Base-by-base conservation (phyloP, 1,140 invertebrate species). In the Drosophila fuyamai region DNA sequence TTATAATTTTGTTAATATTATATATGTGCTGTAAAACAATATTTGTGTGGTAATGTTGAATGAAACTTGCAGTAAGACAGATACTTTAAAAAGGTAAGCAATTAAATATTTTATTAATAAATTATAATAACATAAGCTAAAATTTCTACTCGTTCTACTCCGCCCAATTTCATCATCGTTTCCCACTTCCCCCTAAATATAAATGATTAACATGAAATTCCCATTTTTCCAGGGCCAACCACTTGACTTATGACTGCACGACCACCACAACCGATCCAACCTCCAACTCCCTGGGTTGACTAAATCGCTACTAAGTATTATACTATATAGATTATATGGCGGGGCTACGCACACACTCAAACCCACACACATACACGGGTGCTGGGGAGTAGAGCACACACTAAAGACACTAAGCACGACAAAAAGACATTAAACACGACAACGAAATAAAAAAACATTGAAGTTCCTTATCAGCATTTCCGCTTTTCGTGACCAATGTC, bases 361-460 rank as follows among this genome's bases (percentile, higher is more conserved):
- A 71, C 66, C 65, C 54, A 75, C 36, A 7, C 29, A 32, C 29
- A 32, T 9, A 61, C 23, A 50, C 18, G 44, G 43, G 41, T 43
- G 53, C 23, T 62, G 32, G 48, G 23, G 18, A 35, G 43, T 18
- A 35, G 38, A 55, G 54, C 48, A 54, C 65, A 61, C 82, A 70
- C 88, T 86, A 90, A 88, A 83, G 90, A 91, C 89, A 91, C 83
- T 91, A 90, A 91, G 85, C 90, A 91, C 90, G 90, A 84, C 84
- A 91, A 91, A 91, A 91, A 88, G 89, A 91, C 90, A 91, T 91
- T 91, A 91, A 91, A 91, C 89, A 91, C 89, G 89, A 89, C 89
- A 91, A 89, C 81, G 89, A 83, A 89, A 91, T 90, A 91, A 84
- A 76, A 70, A 89, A 91, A 91, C 82, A 91, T 90, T 90, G 82